These are phyloP conservation scores for Orius laevigatus DNA, from an alignment of 1,140 invertebrate genomes.

Conservation along the genomic window DNA sequence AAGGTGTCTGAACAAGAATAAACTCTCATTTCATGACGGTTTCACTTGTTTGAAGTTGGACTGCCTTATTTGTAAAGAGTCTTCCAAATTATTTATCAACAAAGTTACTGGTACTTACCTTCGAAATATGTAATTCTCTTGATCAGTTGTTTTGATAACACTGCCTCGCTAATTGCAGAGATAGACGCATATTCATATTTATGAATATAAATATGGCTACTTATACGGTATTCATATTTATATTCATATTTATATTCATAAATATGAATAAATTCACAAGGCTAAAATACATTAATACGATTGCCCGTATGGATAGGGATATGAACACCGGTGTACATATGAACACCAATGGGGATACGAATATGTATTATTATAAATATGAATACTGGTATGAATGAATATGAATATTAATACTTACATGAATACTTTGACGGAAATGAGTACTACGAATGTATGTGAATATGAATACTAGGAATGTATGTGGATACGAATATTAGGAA, in stretches of 20 bases:
- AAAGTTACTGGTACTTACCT: conserved; percentile 14
- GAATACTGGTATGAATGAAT: neutral
- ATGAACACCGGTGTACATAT: neutral
- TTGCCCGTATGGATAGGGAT: no score
- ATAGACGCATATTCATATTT: neutral
- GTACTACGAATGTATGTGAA: no score
- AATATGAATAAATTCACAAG: neutral
- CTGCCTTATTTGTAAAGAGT: conserved; percentile 8
- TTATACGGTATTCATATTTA: neutral
- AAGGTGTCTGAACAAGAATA: neutral
- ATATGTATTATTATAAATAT: neutral
- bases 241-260: neutral
- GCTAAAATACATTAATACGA: no score
- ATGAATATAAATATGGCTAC: neutral
- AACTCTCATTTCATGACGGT: conserved; percentile 10
- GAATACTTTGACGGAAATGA: no score
- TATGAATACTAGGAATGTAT: no score
- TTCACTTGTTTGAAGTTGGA: conserved; percentile 9
- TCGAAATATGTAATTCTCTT: neutral
- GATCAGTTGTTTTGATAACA: neutral
- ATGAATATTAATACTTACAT: neutral
- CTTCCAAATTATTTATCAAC: conserved; percentile 13
- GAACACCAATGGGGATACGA: neutral
- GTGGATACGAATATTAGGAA: no score
- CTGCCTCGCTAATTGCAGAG: neutral